Base-by-base conservation (phyloP, 2,797 vertebrate species). In the Mionectes olivaceus region DNA sequence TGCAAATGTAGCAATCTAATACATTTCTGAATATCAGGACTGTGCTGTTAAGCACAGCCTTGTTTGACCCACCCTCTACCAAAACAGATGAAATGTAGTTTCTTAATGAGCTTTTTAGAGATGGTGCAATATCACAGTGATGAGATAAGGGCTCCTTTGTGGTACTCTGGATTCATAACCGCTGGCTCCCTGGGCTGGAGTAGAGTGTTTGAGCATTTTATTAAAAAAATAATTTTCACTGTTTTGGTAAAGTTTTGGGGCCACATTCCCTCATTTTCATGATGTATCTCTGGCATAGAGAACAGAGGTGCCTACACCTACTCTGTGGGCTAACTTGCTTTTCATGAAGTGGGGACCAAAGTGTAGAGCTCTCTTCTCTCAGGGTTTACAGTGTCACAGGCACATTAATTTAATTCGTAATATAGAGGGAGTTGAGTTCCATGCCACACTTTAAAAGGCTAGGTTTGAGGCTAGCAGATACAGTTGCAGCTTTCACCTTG, bases 71-170 rank as follows among this genome's bases (percentile, higher is more conserved):
- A 49, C 59, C 49, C 67, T 93, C 19, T 83, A 74, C 16, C 19
- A 67, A 70, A 94, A 68, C 17, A 82, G 47, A 64, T 76, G 56
- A 95, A 78, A 49, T 71, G 37, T 32, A 69, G 22, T 79, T 96
- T 89, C 43, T 70, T 76, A 82, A 67, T 10, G 37, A 93, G 55
- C 39, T 78, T 92, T 69, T 78, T 46, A n/a, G 61, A 64, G 55
- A 53, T 33, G 30, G 30, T 80, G 82, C 53, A 95, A 24, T 90
- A 67, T 88, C 55, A 27, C 37, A 46, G 41, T 79, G 73, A 69
- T 69, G 73, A 94, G 82, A 90, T 93, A 92, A 95, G 73, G 70
- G 56, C 64, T 96, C 46, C 74, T 95, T 94, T 96, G 87, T 93
- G 52, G 37, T 67, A 25, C 33, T 76, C 56, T 43, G 28, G 46